Conservation (phyloP, 2,888 invertebrate genomes). For the Laothoe populi region DNA sequence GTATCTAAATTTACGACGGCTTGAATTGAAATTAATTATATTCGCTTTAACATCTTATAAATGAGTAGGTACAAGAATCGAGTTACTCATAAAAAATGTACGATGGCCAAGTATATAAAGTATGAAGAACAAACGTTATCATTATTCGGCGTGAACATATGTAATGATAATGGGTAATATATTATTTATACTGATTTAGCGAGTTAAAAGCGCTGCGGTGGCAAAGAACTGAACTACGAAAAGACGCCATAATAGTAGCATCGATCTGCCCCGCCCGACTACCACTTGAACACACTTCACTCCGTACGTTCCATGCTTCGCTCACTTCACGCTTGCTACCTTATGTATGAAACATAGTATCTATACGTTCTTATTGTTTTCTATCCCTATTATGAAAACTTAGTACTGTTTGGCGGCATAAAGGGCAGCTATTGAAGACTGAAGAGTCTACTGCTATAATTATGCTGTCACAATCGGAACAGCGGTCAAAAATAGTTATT, state of each 20-base stretch:
- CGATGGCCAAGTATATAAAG: no score
- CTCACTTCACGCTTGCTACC: slow-evolving; percentile 70
- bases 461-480: slow-evolving; percentile 49
- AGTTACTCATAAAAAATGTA: not conserved
- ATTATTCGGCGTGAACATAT: not conserved
- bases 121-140: not conserved
- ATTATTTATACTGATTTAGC: slow-evolving; percentile 22
- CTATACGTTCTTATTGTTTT: slow-evolving; percentile 75
- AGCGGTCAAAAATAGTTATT: slow-evolving; percentile 31
- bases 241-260: slow-evolving; percentile 55
- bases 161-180: slow-evolving; percentile 18
- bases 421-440: slow-evolving; percentile 61
- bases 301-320: slow-evolving; percentile 52
- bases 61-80: not conserved
- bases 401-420: slow-evolving; percentile 62
- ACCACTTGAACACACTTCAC: slow-evolving; percentile 70
- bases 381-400: slow-evolving; percentile 72
- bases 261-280: slow-evolving; percentile 72
- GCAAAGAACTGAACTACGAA: slow-evolving; percentile 50
- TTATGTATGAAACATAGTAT: slow-evolving; percentile 79
- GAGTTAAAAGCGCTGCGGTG: slow-evolving; percentile 48
- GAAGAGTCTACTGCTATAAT: slow-evolving; percentile 43
- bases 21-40: not conserved
- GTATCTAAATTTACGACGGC: slow-evolving; percentile 7
- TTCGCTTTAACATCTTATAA: not conserved